phyloP scores from a whole-genome alignment of 2,888 invertebrate genomes.

The Andrena fulva region DNA sequence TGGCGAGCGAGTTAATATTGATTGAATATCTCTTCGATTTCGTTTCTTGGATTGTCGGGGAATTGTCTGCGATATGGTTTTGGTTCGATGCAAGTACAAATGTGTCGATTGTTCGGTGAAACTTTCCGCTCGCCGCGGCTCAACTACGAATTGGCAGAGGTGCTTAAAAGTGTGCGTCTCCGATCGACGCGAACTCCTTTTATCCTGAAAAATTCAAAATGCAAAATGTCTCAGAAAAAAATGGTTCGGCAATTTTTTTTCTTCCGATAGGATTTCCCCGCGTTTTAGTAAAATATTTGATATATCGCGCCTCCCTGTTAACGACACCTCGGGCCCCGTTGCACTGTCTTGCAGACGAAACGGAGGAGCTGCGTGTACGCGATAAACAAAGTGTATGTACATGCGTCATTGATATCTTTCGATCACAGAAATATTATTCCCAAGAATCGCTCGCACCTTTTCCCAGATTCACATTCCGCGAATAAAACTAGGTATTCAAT shows the following conservation, averaged over 20 bases:
- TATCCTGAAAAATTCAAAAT: no score
- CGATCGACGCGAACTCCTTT: not conserved
- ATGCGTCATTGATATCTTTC: constrained; percentile 56
- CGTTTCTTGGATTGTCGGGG: constrained; percentile 49
- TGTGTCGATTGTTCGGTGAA: constrained; percentile 45
- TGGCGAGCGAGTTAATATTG: not conserved
- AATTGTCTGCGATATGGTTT: constrained; percentile 45
- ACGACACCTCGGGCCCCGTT: constrained; percentile 56
- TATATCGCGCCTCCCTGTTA: constrained; percentile 49
- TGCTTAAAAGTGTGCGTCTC: not conserved
- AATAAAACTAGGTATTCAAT: no score
- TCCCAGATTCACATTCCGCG: constrained; percentile 1
- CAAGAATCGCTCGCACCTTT: constrained; percentile 6
- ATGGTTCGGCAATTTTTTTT: constrained; percentile 13
- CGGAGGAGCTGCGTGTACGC: constrained; percentile 48
- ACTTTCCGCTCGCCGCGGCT: constrained; percentile 14
- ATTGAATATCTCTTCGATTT: constrained; percentile 17
- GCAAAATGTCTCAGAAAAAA: constrained; percentile 4
- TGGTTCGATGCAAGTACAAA: constrained; percentile 10
- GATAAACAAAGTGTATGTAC: constrained; percentile 54
- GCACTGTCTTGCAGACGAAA: constrained; percentile 43
- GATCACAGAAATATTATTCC: constrained; percentile 59
- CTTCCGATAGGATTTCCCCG: constrained; percentile 14
- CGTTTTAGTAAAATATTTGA: constrained; percentile 68
- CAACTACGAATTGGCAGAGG: not conserved